phyloP scores from a whole-genome alignment of 1,140 invertebrate species.

The Pantala flavescens region DNA sequence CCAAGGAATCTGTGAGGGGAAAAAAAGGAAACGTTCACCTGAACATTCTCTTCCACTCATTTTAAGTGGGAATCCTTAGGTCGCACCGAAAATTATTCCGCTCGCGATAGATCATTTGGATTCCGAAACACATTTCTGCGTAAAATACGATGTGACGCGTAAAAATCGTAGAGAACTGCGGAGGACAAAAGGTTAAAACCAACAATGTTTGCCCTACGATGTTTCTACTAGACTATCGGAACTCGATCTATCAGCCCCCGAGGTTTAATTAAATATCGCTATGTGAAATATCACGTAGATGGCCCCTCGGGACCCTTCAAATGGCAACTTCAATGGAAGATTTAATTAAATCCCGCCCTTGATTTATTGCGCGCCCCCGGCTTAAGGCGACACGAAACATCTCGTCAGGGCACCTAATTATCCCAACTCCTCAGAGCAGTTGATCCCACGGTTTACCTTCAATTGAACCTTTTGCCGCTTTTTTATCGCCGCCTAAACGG shows the following conservation, averaged over 20 bases:
- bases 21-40: no score
- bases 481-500: background rate
- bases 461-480: background rate
- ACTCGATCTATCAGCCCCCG: conserved; percentile 15
- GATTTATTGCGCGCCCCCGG: conserved; percentile 21
- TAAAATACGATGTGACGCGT: no score
- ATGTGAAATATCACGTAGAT: conserved; percentile 14
- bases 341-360: conserved; percentile 24
- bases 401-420: conserved; percentile 15
- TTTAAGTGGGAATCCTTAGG: no score
- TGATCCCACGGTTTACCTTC: background rate
- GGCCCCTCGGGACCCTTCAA: conserved; percentile 11
- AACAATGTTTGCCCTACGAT: no score
- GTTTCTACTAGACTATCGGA: conserved; percentile 13
- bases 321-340: conserved; percentile 25
- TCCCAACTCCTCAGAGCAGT: background rate
- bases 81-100: no score
- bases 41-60: no score
- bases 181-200: no score
- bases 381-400: background rate
- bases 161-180: no score
- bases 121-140: no score
- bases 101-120: no score
- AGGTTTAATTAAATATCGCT: conserved; percentile 16
- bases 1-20: no score